Evolutionary conservation across 2,113 vertebrate genomes (phyloP), one percentile per base, ranked within the genome.

Genomic region (Neolamprologus ventralis): DNA sequence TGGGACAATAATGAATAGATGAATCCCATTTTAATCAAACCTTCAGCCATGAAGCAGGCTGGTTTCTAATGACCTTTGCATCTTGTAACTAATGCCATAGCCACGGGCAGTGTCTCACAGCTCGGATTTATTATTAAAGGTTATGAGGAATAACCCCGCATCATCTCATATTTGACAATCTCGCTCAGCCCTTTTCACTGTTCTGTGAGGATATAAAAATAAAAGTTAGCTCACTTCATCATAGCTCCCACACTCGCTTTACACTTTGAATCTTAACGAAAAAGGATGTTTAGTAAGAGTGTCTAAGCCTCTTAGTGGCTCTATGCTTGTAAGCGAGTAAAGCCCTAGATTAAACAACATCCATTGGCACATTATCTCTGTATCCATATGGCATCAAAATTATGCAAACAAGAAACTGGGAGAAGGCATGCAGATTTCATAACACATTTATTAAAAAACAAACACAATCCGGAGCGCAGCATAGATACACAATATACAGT

Each of bases 391-490:
- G 85, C 51, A 47, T 80, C 54, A 73, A 78, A 80, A 89, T 53
- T 47, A 90, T 83, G 9, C 68, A 88, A 78, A 88, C 47, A 85
- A 87, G 58, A 95, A 85, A 71, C 28, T 10, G 42, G 16, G n/a
- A 86, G 16, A 80, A 60, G 63, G 13, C 23, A 58, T 71, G 33
- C 63, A 85, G 3, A 65, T 84, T 85, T 89, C 35, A 60, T 19
- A 85, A 90, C 57, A 84, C 17, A 53, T 94, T 95, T 95, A 95
- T 92, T 85, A 93, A 87, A 94, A 90, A 63, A 86, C 84, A 87
- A 87, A 86, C 57, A 81, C 60, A 65, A 86, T 90, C 17, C 78
- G 54, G 73, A 90, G 49, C 82, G 83, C 80, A 87, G 79, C 71
- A 53, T 73, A 85, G 78, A 58, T 89, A 87, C 37, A 87, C 84